Conservation (phyloP, 2,888 invertebrate genomes). For the Augiades crinisus region DNA sequence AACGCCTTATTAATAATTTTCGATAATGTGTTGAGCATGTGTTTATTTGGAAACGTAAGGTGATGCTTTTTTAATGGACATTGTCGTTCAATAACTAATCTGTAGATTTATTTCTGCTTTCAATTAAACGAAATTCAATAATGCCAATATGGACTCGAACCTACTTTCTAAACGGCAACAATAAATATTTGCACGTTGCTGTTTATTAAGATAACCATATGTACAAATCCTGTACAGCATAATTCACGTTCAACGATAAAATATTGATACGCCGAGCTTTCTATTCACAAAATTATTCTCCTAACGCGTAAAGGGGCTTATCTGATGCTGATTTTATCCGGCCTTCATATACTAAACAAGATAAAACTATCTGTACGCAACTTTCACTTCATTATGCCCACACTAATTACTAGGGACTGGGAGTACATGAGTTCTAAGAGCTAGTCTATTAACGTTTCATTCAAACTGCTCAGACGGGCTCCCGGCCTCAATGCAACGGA, state of each 20-base stretch:
- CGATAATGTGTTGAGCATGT: too few species aligned
- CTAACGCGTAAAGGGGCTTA: slow-evolving; percentile 17
- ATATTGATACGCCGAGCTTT: slow-evolving; percentile 24
- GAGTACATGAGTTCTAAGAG: neutral
- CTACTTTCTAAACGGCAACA: too few species aligned
- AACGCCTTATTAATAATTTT: too few species aligned
- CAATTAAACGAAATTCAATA: too few species aligned
- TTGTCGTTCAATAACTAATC: too few species aligned
- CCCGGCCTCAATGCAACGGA: neutral
- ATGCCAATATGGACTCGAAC: too few species aligned
- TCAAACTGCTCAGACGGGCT: neutral
- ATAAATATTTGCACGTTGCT: too few species aligned
- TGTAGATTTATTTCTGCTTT: too few species aligned
- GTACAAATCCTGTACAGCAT: neutral
- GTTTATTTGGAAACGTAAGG: too few species aligned
- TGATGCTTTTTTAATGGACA: too few species aligned
- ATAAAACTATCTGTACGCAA: slow-evolving; percentile 15
- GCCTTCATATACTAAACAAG: slow-evolving; percentile 21
- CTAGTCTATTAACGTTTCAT: neutral
- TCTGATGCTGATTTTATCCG: slow-evolving; percentile 26
- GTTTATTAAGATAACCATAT: neutral
- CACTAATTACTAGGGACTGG: slow-evolving; percentile 20
- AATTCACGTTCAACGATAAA: slow-evolving; percentile 21
- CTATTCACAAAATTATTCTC: slow-evolving; percentile 25
- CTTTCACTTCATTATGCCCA: slow-evolving; percentile 24